A percentile compares a stretch with the other conserved stretches of the same genome.
These are phyloP conservation scores for Cataglyphis livida DNA, from an alignment of 2,888 invertebrate genomes.

Conservation along the genomic window DNA sequence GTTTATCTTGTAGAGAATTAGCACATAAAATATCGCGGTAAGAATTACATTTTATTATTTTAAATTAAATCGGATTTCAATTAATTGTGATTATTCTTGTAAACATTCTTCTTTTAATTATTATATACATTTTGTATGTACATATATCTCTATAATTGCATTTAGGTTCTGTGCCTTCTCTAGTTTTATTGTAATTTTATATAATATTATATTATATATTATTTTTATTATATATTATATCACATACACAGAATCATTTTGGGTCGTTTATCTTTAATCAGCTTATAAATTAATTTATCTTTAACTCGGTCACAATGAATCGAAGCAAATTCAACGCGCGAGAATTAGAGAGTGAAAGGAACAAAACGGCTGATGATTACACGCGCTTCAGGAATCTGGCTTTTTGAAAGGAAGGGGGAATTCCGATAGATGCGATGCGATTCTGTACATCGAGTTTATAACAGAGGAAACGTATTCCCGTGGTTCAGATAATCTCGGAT, in stretches of 20 bases:
- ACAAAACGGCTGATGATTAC: slow-evolving; percentile 59
- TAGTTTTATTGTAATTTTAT: neutral
- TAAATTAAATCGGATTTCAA: neutral
- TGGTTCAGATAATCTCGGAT: neutral
- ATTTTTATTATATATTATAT: neutral
- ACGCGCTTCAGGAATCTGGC: slow-evolving; percentile 67
- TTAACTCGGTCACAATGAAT: neutral
- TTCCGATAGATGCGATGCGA: slow-evolving; percentile 61
- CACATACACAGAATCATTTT: neutral
- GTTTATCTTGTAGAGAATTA: neutral
- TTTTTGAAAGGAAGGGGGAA: slow-evolving; percentile 70
- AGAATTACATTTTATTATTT: neutral
- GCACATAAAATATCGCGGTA: neutral
- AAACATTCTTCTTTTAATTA: neutral
- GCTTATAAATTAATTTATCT: neutral
- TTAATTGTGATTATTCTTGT: neutral
- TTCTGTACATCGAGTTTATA: slow-evolving; percentile 65
- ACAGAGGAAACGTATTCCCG: slow-evolving; percentile 21
- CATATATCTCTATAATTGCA: neutral
- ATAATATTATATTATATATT: neutral
- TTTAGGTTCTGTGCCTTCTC: neutral
- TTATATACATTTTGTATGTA: neutral
- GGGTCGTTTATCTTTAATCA: neutral
- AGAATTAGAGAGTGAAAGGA: slow-evolving; percentile 58
- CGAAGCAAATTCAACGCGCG: slow-evolving; percentile 5